Evolutionary conservation across 2,797 vertebrate genomes (phyloP), one percentile per base, ranked within the genome.

Genomic region (Alca torda): DNA sequence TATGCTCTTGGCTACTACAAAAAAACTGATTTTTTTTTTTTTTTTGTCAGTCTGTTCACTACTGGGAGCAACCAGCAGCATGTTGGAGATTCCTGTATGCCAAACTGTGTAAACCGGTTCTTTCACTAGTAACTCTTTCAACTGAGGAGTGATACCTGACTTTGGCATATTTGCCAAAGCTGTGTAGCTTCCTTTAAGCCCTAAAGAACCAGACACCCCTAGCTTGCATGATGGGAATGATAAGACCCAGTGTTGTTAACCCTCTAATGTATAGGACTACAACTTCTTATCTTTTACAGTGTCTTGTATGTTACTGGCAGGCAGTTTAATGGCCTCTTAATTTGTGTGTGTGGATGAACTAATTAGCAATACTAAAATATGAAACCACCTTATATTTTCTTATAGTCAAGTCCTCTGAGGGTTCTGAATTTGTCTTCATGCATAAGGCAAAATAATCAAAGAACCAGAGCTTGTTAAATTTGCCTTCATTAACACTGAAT

Each of bases 401-500:
- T 84, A 90, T 68, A 88, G 10, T 83, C 50, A 39, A 39, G 51
- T 95, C 95, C 90, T 95, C 87, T 87, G 89, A 81, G 85, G 39
- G 67, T 93, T 96, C 84, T 84, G 94, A 94, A 93, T 93, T 95
- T 90, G 73, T 96, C 92, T 93, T 96, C 70, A 61, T 95, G 87
- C 84, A 63, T 96, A 73, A 96, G 72, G 77, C 76, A 73, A 31
- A 94, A 95, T 96, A 96, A 97, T 98, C 93, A 97, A 95, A 96
- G 94, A 89, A 90, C 57, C 73, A 61, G 84, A 73, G 88, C 91
- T 84, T 81, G 91, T 92, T 94, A 89, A 79, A 67, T 94, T 96
- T 96, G 67, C 89, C 73, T 94, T 96, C 94, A 87, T 97, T 97
- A 97, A 77, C 95, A 77, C 88, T 89, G 91, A 92, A 93, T 92